Evolutionary conservation across 2,113 vertebrate species (phyloP).

Genomic region (Lepus americanus): DNA sequence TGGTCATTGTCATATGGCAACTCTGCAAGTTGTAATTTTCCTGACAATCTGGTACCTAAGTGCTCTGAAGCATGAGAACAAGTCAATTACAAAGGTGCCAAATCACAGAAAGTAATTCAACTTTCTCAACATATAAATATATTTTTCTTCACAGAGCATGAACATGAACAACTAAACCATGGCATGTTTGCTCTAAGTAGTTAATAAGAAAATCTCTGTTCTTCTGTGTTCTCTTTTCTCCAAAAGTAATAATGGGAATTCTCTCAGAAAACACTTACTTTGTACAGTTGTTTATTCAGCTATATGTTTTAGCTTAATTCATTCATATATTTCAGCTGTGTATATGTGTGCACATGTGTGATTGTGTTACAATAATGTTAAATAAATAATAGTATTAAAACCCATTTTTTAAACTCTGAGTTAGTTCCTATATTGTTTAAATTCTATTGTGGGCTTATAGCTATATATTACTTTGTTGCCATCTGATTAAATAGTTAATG

Average conservation of each 20-base stretch:
- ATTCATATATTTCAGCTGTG: conserved; percentile 34
- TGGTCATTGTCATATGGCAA: not conserved
- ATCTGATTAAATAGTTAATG: conserved; percentile 63
- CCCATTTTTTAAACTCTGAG: conserved; percentile 9
- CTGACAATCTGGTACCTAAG: conserved; percentile 3
- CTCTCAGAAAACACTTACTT: conserved; percentile 32
- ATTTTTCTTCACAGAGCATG: not conserved
- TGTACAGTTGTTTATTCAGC: not conserved
- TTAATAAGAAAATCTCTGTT: conserved; percentile 36
- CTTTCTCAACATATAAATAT: not conserved
- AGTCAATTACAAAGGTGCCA: not conserved
- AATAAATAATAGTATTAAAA: conserved; percentile 18
- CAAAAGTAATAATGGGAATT: not conserved
- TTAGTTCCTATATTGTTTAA: conserved; percentile 55
- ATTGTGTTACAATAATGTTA: not conserved
- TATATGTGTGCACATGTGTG: not conserved
- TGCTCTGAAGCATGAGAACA: not conserved
- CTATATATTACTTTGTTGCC: conserved; percentile 58
- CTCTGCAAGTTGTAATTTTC: conserved; percentile 56
- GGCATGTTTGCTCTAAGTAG: not conserved
- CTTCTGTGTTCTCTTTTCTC: not conserved
- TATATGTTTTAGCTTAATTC: conserved; percentile 51
- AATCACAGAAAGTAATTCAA: conserved; percentile 29
- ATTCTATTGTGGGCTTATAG: conserved; percentile 70
- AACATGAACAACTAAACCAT: conserved; percentile 48